Evolutionary conservation across 2,888 invertebrate species (phyloP), one percentile per base, ranked within the genome.

Genomic region (Alcis repandata): DNA sequence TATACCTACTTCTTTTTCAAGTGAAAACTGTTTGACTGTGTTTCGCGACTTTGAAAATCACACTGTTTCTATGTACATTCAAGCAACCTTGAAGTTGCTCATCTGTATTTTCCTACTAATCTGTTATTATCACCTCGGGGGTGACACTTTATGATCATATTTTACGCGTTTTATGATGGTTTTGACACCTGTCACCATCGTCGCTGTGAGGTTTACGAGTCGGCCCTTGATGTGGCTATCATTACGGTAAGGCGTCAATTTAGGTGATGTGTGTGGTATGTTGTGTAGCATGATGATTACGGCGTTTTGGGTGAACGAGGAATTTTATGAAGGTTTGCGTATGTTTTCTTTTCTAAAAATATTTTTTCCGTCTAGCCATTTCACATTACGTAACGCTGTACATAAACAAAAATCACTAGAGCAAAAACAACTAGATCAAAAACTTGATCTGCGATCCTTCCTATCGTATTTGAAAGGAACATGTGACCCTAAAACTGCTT

Each of bases 111-210:
- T 8, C n/a, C n/a, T n/a, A 7, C 20, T 56, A 56, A 56, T 43
- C 56, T 45, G 45, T 7, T n/a, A 17, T 27, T 56, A 56, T 43
- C 13, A 41, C 40, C 15, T 56, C 33, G 20, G 48, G 38, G 43
- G 20, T 52, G 65, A 53, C 63, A 66, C 43, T 63, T 65, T 60
- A 68, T 49, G 62, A 51, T 51, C 60, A 46, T 63, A 66, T 63
- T 48, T 65, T 19, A 65, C 58, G 41, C 13, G 65, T 59, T 70
- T 66, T 66, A 70, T 62, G 63, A 59, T 66, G 56, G 56, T 51
- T 66, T 62, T 68, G 70, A 70, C 70, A 70, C 56, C 57, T 70
- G 68, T 67, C 70, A 64, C 56, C 56, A 41, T 41, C 61, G 53
- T 59, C 17, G 59, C 40, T 19, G 41, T 46, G 40, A 57, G 13